A percentile compares a stretch with the other conserved stretches of the same genome.
These are phyloP conservation scores for Polyommatus icarus DNA, from an alignment of 2,888 invertebrate genomes.

Conservation along the genomic window DNA sequence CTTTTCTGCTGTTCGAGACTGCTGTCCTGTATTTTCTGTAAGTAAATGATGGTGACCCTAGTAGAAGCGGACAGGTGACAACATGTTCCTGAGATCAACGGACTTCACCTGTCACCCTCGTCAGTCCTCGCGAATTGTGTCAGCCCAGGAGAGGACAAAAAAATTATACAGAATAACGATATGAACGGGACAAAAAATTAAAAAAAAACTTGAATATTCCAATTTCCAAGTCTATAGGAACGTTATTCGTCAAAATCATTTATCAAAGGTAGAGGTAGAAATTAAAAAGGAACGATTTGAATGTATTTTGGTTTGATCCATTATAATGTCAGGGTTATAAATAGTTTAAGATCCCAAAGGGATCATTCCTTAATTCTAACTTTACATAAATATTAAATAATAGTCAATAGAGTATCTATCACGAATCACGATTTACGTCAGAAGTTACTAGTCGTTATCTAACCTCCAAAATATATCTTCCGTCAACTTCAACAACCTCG, in stretches of 20 bases:
- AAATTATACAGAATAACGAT: not conserved
- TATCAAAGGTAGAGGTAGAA: not conserved
- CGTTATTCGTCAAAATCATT: constrained; percentile 1
- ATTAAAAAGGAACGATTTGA: not conserved
- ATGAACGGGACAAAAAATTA: not conserved
- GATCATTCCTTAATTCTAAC: not conserved
- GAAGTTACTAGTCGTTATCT: no score
- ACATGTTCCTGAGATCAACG: constrained; percentile 11
- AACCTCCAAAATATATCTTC: no score
- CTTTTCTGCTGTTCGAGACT: not conserved
- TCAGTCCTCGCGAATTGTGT: constrained; percentile 11
- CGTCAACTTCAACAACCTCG: no score
- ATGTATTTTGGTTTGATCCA: not conserved
- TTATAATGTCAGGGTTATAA: not conserved
- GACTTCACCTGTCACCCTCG: constrained; percentile 18
- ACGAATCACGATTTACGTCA: no score
- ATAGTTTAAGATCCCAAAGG: not conserved
- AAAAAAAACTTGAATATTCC: not conserved
- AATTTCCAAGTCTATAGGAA: not conserved
- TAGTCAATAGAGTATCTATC: no score
- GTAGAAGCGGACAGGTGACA: constrained; percentile 23
- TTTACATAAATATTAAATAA: no score
- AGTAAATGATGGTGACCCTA: not conserved
- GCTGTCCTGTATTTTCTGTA: not conserved
- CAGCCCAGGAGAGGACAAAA: constrained; percentile 2